Percentiles rank a stretch among this genome's conserved stretches.
Evolutionary conservation across 2,113 vertebrate genomes (phyloP).

Genomic region (Phylloscopus trochilus): DNA sequence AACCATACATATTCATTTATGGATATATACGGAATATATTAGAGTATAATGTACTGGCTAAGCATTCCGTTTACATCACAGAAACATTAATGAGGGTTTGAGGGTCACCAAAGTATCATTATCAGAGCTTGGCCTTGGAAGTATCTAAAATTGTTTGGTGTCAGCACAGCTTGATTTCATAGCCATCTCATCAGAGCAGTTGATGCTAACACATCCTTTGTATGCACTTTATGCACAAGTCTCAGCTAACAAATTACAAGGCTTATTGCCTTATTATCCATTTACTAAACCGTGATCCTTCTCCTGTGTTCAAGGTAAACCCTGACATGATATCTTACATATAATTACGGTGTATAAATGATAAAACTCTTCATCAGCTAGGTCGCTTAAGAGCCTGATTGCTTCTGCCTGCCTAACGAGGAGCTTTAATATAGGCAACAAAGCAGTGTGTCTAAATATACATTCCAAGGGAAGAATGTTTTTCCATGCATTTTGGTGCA

Average conservation of each 20-base stretch:
- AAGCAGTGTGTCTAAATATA: background rate
- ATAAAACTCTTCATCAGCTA: slow-evolving; percentile 31
- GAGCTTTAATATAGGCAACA: background rate
- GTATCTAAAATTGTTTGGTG: background rate
- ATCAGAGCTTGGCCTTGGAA: slow-evolving; percentile 23
- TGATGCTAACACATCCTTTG: background rate
- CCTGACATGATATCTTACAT: slow-evolving; percentile 5
- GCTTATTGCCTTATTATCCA: background rate
- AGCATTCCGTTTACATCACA: background rate
- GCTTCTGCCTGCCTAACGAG: background rate
- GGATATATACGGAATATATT: background rate
- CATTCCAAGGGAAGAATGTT: background rate
- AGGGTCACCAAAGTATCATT: slow-evolving; percentile 20
- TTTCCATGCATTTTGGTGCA: background rate
- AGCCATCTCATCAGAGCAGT: background rate
- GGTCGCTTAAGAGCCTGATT: slow-evolving; percentile 17
- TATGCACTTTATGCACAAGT: background rate
- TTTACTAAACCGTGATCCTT: slow-evolving; percentile 37
- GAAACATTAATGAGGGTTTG: slow-evolving; percentile 6
- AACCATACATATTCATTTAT: slow-evolving; percentile 43
- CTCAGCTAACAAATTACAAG: slow-evolving; percentile 15
- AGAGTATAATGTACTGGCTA: background rate
- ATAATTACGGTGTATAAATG: slow-evolving; percentile 14
- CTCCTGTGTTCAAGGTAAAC: slow-evolving; percentile 34
- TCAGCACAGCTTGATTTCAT: slow-evolving; percentile 22